Evolutionary conservation across 2,797 vertebrate genomes (phyloP).

Genomic region (Syndactyla subalaris): DNA sequence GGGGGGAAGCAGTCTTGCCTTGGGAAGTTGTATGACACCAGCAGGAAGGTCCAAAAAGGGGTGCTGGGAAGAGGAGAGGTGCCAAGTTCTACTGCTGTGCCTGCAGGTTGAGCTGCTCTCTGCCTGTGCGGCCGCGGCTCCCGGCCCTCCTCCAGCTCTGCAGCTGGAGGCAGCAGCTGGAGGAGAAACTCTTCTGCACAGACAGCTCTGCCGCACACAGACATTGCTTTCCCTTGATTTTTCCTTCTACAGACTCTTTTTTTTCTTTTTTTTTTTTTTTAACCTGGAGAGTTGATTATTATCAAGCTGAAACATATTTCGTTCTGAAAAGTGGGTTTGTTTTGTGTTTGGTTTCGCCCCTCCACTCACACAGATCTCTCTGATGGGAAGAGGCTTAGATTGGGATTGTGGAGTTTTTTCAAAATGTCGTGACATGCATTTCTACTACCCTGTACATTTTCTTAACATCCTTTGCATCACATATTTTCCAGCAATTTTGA

Average conservation of each 20-base stretch:
- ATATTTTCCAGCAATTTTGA: not conserved
- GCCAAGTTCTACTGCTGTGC: not conserved
- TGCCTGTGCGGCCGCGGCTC: fast-evolving
- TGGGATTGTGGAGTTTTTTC: not conserved
- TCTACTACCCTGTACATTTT: not conserved
- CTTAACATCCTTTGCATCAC: not conserved
- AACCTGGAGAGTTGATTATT: not conserved
- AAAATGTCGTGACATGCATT: not conserved
- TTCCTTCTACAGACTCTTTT: not conserved
- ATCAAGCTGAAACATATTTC: not conserved
- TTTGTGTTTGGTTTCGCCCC: not conserved
- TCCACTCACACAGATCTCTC: not conserved
- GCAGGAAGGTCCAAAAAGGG: not conserved
- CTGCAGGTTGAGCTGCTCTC: not conserved
- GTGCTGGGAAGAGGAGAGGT: not conserved
- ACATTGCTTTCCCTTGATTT: not conserved
- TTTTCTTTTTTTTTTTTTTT: not conserved
- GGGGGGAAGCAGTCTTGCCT: not conserved
- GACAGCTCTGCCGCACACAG: not conserved
- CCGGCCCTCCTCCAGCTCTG: not conserved
- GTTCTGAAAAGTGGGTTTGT: not conserved
- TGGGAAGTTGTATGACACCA: not conserved
- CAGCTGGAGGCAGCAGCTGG: not conserved
- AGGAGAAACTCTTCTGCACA: not conserved
- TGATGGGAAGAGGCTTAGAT: not conserved